Base-by-base conservation (phyloP, 2,113 vertebrate species). In the Atlantisia rogersi region DNA sequence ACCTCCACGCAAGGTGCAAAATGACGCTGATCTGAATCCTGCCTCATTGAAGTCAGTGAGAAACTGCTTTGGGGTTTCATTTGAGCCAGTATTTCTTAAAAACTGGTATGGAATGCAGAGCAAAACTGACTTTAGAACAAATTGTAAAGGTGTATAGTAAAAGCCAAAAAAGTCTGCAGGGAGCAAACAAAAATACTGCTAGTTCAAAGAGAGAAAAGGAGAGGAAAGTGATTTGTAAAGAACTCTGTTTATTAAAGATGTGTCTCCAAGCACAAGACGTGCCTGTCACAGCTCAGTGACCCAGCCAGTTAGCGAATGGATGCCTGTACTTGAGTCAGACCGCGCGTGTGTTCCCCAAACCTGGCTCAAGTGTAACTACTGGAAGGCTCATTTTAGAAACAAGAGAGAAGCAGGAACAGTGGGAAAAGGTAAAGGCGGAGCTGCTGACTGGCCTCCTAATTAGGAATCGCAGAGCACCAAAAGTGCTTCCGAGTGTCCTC, bases 311-410 rank as follows among this genome's bases (percentile, higher is more conserved):
- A 18, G 55, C 58, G 11, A 81, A 63, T 6, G 20, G 16, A 65
- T 67, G 46, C 39, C 16, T 15, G 78, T 50, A 44, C 15, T 39
- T 50, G 15, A 75, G 24, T 35, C 12, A 56, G 39, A 76, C 1
- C 1, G 0, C 84, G 21, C 4, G 5, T 3, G 3, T 1, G 1
- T 16, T 7, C 40, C 69, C 22, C 25, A 86, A 53, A 63, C 14
- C n/a, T 46, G 46, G 18, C 52, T 78, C 21, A 58, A 70, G 18
- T 3, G 3, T 48, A 82, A 14, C n/a, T 67, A 21, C 58, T 74
- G 46, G 42, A 90, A 53, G 32, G 28, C 12, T 86, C 24, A 46
- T 31, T 74, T 86, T 22, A 64, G 35, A 84, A 83, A 64, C 4
- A 62, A 24, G 5, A 52, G 50, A 85, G 69, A 48, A 22, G 26